A percentile compares a stretch with the other conserved stretches of the same genome.
These are phyloP conservation scores for Microcebus tavaratra DNA, from an alignment of 2,113 vertebrate species.

Conservation along the genomic window DNA sequence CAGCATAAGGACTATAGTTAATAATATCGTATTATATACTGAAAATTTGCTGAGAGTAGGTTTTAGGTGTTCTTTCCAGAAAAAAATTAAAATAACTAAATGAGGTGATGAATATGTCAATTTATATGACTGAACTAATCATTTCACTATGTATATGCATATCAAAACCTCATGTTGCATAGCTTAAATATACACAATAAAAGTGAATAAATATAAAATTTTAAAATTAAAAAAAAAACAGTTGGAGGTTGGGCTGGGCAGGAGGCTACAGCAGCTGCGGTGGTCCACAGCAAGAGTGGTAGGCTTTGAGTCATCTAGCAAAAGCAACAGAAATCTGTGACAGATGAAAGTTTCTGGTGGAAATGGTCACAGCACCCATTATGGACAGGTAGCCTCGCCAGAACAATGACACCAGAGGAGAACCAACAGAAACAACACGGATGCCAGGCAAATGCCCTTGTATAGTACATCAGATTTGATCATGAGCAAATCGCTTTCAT, in stretches of 20 bases:
- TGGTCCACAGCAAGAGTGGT: fast-evolving
- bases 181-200: not conserved
- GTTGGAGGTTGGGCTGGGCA: not conserved
- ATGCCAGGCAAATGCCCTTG: not conserved
- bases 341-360: not conserved
- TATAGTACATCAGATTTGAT: not conserved
- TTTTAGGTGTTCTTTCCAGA: not conserved
- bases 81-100: no score
- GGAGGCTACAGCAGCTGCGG: not conserved
- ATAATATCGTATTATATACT: no score
- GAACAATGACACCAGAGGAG: not conserved
- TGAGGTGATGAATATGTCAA: not conserved
- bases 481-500: not conserved
- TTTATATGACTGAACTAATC: not conserved
- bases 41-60: not conserved
- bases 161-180: not conserved
- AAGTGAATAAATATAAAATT: not conserved
- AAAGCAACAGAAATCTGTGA: not conserved
- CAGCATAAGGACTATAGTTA: not conserved
- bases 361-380: not conserved
- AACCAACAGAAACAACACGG: not conserved
- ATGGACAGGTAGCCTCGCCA: not conserved
- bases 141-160: no score
- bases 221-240: not conserved
- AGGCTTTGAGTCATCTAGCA: not conserved